Base-by-base conservation (phyloP, 35 echinoderm and acorn worm genomes). In the Acanthaster planci region DNA sequence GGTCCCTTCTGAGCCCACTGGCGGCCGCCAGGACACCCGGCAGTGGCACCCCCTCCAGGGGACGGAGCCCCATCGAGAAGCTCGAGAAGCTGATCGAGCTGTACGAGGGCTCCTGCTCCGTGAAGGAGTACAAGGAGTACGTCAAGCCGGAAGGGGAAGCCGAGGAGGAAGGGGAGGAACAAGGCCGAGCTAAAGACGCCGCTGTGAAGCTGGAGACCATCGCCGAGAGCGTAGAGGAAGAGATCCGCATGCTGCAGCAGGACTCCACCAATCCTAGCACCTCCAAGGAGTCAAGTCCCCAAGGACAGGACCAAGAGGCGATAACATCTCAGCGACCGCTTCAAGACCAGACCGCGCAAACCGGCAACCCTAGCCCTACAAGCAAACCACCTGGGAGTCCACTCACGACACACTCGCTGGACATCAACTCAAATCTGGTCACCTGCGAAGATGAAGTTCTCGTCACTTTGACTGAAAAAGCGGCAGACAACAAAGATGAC, bases 31-130 rank as follows among this genome's bases (percentile, higher is more conserved):
- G 32, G 35, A 40, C 30, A 8, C 36, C 14, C 19, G 55, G 72
- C 39, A 84, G 58, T 18, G 68, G 39, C 40, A 60, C 60, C 8
- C 52, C 83, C 19, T 82, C 80, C 18, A n/a, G 85, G 0, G 78
- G 93, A 23, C 67, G 88, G 23, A 97, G 91, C 40, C 95, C 95
- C 14, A 91, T 86, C 40, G 95, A 97, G 55, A 90, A 88, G 37
- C 84, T 97, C 17, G 92, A 97, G 51, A 97, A 97, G 82, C 84
- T 97, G 79, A 97, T 97, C n/a, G 95, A 97, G 51, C 79, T 97
- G 5, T 97, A 97, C 27, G 95, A 97, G 60, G 95, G 95, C 4
- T 84, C 72, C 10, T 87, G 85, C 60, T 87, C 95, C 31, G 44
- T 89, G 39, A 72, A 90, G 26, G 91, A 97, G 84, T 97, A 97